These are phyloP conservation scores for Rhopilema esculentum DNA, from an alignment of 30 jellyfish, hydroid and myxozoan species.

Conservation along the genomic window DNA sequence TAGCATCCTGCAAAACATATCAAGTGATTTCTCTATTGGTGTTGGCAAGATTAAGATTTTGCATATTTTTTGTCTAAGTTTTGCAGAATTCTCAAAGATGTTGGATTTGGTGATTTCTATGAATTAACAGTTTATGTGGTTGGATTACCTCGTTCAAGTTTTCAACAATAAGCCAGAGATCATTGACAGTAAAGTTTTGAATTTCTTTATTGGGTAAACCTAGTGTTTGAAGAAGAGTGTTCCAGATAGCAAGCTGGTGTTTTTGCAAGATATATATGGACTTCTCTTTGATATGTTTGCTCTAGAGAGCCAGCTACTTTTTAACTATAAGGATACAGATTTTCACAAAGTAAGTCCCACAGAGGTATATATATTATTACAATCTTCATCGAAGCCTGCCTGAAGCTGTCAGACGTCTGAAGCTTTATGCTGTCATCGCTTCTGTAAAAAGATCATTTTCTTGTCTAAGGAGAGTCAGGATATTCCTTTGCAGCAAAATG, in stretches of 20 bases:
- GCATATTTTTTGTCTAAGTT: not conserved
- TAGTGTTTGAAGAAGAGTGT: not conserved
- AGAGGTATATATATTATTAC: not conserved
- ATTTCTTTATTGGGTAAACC: slow-evolving; percentile 37
- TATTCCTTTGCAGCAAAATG: slow-evolving; percentile 30
- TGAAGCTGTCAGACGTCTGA: slow-evolving; percentile 8
- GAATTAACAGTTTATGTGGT: not conserved
- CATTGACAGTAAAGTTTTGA: slow-evolving; percentile 24
- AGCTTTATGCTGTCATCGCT: slow-evolving; percentile 24
- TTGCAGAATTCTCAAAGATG: not conserved
- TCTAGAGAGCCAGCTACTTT: slow-evolving; percentile 28
- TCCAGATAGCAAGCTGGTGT: slow-evolving; percentile 7
- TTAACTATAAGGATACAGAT: slow-evolving; percentile 19
- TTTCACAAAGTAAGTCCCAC: slow-evolving; percentile 13
- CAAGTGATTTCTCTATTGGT: slow-evolving; percentile 31
- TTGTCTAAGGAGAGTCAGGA: slow-evolving; percentile 22
- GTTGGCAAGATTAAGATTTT: slow-evolving; percentile 10
- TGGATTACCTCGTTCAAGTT: slow-evolving; percentile 22
- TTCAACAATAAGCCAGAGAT: not conserved
- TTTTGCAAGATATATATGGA: slow-evolving; percentile 24
- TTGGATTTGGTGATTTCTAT: not conserved
- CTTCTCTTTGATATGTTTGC: not conserved
- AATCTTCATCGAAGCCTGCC: slow-evolving; percentile 10
- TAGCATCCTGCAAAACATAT: slow-evolving; percentile 36
- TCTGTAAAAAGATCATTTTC: slow-evolving; percentile 51